These are phyloP conservation scores for Caenorhabditis auriculariae DNA, from an alignment of 2,888 invertebrate genomes.

Conservation along the genomic window DNA sequence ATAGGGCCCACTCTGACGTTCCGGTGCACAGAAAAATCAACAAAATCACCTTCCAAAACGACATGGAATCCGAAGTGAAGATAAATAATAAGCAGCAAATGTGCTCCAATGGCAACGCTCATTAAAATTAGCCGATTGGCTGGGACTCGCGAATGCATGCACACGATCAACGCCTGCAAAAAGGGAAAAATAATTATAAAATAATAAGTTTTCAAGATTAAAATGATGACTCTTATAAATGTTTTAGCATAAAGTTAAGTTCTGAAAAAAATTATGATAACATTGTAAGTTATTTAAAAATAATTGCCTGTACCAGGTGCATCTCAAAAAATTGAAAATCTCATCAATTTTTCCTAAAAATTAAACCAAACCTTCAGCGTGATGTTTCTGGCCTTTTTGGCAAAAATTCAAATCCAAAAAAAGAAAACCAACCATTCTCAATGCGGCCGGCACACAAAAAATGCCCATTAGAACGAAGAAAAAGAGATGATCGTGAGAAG, in stretches of 20 bases:
- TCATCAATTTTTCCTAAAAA: no score
- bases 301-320: no score
- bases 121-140: constrained; percentile 28
- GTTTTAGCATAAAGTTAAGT: background rate
- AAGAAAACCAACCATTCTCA: constrained; percentile 68
- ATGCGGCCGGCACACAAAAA: constrained; percentile 65
- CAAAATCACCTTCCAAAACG: constrained; percentile 63
- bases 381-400: no score
- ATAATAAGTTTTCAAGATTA: background rate
- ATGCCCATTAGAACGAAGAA: constrained; percentile 66
- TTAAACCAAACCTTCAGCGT: no score
- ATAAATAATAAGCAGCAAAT: constrained; percentile 67
- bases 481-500: constrained; percentile 66
- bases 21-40: no score
- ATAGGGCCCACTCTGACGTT: no score
- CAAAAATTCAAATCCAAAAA: no score
- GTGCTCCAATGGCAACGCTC: constrained; percentile 60
- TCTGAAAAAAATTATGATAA: no score
- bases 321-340: no score
- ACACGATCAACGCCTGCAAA: constrained; percentile 31
- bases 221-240: no score
- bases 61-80: constrained; percentile 68
- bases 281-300: no score
- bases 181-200: background rate
- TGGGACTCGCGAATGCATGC: constrained; percentile 28